Base-by-base conservation (phyloP, 1,140 invertebrate genomes). In the Drosophila tristis region DNA sequence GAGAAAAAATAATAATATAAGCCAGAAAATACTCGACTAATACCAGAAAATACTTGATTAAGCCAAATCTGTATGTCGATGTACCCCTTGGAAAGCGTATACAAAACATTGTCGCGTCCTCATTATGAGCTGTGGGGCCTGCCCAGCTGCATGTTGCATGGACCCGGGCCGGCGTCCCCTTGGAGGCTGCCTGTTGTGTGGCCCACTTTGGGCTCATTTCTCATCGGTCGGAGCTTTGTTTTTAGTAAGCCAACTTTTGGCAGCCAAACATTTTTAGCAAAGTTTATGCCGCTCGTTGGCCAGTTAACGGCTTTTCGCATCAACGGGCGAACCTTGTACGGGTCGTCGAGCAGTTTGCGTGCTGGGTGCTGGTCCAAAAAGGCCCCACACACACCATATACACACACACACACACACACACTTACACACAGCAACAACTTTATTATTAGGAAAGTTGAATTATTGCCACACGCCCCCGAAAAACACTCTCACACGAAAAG, bases 261-360 rank as follows among this genome's bases (percentile, higher is more conserved):
- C 71, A 80, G 77, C 50, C 74, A 86, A 86, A 77, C 74, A 76
- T 76, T 76, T 76, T 76, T 76, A 68, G 73, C 73, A 76, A 76
- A 85, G 56, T 85, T 85, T 76, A 63, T 66, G 62, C 59, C 62
- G 63, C 77, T 77, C 57, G 73, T 86, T 76, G 82, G 81, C 60
- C 74, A 78, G 78, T 81, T 86, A 86, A 86, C 62, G 78, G 78
- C 74, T 81, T 81, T 85, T 86, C 78, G 63, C 73, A 85, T 75
- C 64, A 78, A 56, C 81, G 61, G 61, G 45, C 57, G 65, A 48
- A 43, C 64, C 58, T 44, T 81, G 63, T 65, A 63, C 58, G 56
- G 57, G 58, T 74, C 58, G 70, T 47, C 25, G 63, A 26, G 63
- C 72, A 50, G 74, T 45, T 77, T 70, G 65, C 74, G 74, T 77